Evolutionary conservation across 2,888 invertebrate species (phyloP), one percentile per base, ranked within the genome.

Genomic region (Leptopterna dolabrata): DNA sequence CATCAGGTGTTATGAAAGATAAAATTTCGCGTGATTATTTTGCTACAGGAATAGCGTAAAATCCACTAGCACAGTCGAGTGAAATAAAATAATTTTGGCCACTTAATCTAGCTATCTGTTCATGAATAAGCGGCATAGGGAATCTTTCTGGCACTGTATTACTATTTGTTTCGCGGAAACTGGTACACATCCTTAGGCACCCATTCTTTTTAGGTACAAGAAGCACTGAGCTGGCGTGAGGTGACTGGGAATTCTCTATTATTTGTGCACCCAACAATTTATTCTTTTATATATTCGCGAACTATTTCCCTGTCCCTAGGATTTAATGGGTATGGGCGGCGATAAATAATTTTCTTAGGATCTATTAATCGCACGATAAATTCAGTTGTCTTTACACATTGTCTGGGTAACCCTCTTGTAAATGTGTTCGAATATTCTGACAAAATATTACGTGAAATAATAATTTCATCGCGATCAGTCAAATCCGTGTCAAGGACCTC

Each of bases 61-160:
- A 73, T 13, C 76, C 86, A 13, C 45, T 86, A 14, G 76, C 86
- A 7, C 13, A 13, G 47, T 73, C 73, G 1, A 91, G 87, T 4
- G 90, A 90, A 6, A 89, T 91, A 71, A 91, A 91, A 47, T 88
- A 90, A 14, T 51, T 82, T 9, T 90, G 90, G 9, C 90, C 90
- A 82, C 90, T 90, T 2, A 91, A 86, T 47, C 90, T 16, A 7
- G 70, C 41, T n/a, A 85, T 85, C 76, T 85, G 85, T 13, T 85
- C 85, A 9, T 29, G 7, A 1, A 91, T 90, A 16, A 90, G 27
- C 0, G 91, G 80, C 27, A 43, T 24, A 11, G 76, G 76, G n/a
- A n/a, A 41, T 16, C 41, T 76, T n/a, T n/a, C n/a, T n/a, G n/a
- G n/a, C n/a, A n/a, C n/a, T n/a, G n/a, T n/a, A n/a, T n/a, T n/a